phyloP scores from a whole-genome alignment of 2,797 vertebrate species.

The Danio choprae region DNA sequence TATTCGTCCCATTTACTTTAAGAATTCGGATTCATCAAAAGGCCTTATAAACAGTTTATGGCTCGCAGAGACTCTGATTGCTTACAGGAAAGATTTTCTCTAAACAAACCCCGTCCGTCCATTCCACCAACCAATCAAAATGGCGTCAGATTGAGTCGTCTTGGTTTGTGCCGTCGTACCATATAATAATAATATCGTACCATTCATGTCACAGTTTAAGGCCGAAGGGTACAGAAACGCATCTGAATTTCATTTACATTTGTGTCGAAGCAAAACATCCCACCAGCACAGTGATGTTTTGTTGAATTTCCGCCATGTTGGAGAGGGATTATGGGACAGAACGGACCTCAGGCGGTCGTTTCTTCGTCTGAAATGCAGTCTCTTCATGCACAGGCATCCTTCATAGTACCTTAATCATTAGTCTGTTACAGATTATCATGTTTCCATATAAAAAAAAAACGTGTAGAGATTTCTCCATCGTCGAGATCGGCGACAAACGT shows the following conservation, averaged over 20 bases:
- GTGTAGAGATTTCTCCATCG: conserved; percentile 42
- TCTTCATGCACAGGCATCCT: conserved; percentile 66
- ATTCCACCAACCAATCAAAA: conserved; percentile 11
- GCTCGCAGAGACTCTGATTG: conserved; percentile 67
- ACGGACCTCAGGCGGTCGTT: conserved; percentile 23
- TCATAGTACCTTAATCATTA: conserved; percentile 47
- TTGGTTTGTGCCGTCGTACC: conserved; percentile 33
- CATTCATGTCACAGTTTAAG: conserved; percentile 71
- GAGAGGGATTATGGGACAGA: conserved; percentile 42
- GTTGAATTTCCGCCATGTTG: conserved; percentile 59
- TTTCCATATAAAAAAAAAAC: conserved; percentile 30
- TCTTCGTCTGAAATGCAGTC: conserved; percentile 16
- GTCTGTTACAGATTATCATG: conserved; percentile 37
- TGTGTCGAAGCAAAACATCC: conserved; percentile 40
- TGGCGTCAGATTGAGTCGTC: neutral
- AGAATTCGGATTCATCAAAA: conserved; percentile 68
- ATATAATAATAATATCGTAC: conserved; percentile 53
- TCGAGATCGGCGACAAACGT: conserved; percentile 48
- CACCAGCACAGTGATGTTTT: conserved; percentile 51
- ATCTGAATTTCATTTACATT: conserved; percentile 32
- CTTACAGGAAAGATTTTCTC: conserved; percentile 48
- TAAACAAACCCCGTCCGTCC: conserved; percentile 12
- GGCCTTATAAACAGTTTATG: conserved; percentile 71
- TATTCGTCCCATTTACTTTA: conserved; percentile 57
- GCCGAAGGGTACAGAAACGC: conserved; percentile 66